Percentiles rank a stretch among this genome's conserved stretches.
phyloP scores from a whole-genome alignment of 2,888 invertebrate species.

The Sceliomorpha sp. region DNA sequence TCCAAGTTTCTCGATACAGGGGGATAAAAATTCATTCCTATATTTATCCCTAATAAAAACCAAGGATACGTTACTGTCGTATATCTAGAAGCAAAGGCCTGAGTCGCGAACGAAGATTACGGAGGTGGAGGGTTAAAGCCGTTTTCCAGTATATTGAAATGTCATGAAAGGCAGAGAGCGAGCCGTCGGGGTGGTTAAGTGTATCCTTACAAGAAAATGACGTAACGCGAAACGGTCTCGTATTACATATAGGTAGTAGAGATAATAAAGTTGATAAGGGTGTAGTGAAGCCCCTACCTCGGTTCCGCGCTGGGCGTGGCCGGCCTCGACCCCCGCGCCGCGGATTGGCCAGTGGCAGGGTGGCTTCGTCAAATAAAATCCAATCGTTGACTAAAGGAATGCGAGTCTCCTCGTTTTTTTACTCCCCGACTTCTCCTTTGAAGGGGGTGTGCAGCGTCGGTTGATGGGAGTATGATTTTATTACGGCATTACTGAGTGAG shows the following conservation, averaged over 20 bases:
- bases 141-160: slow-evolving; percentile 52
- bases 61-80: slow-evolving; percentile 1
- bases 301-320: slow-evolving; percentile 72
- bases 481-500: slow-evolving; percentile 79
- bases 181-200: slow-evolving; percentile 51
- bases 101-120: slow-evolving; percentile 11
- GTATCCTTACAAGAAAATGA: slow-evolving; percentile 70
- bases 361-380: slow-evolving; percentile 80
- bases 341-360: slow-evolving; percentile 74
- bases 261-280: slow-evolving; percentile 81
- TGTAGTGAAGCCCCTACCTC: slow-evolving; percentile 70
- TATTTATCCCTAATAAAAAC: slow-evolving; percentile 8
- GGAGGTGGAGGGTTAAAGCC: slow-evolving; percentile 5
- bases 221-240: slow-evolving; percentile 68
- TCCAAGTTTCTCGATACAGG: too few relatives aligned
- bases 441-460: slow-evolving; percentile 72
- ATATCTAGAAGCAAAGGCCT: neutral
- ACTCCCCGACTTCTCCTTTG: slow-evolving; percentile 64
- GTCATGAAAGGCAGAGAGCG: slow-evolving; percentile 31
- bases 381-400: slow-evolving; percentile 80
- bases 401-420: slow-evolving; percentile 74
- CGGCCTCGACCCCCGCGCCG: slow-evolving; percentile 61
- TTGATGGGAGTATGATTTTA: slow-evolving; percentile 81
- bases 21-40: slow-evolving; percentile 18
- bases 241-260: slow-evolving; percentile 66